Conservation (phyloP, 2,797 vertebrate species). For the Crocidura indochinensis region DNA sequence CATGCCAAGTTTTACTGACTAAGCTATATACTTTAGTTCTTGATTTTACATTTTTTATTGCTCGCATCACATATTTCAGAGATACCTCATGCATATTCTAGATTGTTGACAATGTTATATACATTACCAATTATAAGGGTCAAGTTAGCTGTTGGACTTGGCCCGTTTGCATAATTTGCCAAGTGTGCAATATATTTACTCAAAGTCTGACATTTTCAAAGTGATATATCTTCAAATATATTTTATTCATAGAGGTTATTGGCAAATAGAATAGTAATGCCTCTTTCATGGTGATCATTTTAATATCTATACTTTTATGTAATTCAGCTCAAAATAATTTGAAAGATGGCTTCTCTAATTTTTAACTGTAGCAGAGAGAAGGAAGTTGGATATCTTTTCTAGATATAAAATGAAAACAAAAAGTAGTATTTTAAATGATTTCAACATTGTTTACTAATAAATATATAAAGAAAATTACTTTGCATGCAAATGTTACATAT, state of each 20-base stretch:
- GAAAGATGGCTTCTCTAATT: background rate
- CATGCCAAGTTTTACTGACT: conserved; percentile 73
- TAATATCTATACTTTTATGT: background rate
- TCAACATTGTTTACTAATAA: conserved; percentile 23
- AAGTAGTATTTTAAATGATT: conserved; percentile 7
- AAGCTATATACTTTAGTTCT: conserved; percentile 70
- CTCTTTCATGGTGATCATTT: background rate
- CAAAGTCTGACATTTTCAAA: conserved; percentile 61
- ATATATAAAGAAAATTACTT: background rate
- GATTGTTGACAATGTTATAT: conserved; percentile 53
- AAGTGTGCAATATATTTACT: conserved; percentile 68
- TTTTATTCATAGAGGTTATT: conserved; percentile 49
- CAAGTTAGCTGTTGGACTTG: conserved; percentile 34
- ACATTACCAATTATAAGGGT: conserved; percentile 63
- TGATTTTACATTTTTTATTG: conserved; percentile 77
- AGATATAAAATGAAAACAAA: conserved; percentile 25
- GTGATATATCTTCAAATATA: conserved; percentile 15
- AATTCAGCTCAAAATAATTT: conserved; percentile 29
- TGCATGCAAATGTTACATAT: background rate
- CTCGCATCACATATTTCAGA: conserved; percentile 62
- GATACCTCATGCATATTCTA: conserved; percentile 64
- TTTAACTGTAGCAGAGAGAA: conserved; percentile 1
- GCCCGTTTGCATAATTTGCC: conserved; percentile 73
- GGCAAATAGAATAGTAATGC: background rate
- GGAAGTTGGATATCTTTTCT: background rate